These are phyloP conservation scores for Bergia puertoricense DNA, from an alignment of 92 coral and sea anemone genomes.

Conservation along the genomic window DNA sequence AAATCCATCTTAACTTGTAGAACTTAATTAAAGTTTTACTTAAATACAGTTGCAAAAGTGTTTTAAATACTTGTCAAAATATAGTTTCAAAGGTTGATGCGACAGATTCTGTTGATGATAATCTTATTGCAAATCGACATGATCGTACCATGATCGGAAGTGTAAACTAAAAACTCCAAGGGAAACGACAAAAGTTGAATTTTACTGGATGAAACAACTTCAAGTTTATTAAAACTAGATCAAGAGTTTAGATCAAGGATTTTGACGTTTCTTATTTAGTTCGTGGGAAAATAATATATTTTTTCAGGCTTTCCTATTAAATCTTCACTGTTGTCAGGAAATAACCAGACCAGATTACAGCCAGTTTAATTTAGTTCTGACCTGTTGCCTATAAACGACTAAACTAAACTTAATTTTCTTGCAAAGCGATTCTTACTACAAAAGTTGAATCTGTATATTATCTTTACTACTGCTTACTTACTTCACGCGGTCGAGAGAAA, in stretches of 20 bases:
- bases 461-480: no score
- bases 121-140: slow-evolving; percentile 36
- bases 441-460: background rate
- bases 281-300: slow-evolving; percentile 38
- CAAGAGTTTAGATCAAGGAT: background rate
- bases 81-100: background rate
- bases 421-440: background rate
- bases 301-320: slow-evolving; percentile 32
- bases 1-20: background rate
- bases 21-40: slow-evolving; percentile 30
- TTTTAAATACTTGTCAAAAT: slow-evolving; percentile 33
- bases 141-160: slow-evolving; percentile 35
- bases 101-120: slow-evolving; percentile 32
- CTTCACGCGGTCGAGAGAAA: no score
- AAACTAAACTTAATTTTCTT: background rate
- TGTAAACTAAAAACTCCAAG: slow-evolving; percentile 15
- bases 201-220: slow-evolving; percentile 27
- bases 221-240: slow-evolving; percentile 44
- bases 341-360: background rate
- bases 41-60: slow-evolving; percentile 13
- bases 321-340: slow-evolving; percentile 10
- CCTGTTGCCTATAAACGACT: background rate
- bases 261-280: slow-evolving; percentile 22
- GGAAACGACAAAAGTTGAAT: slow-evolving; percentile 16
- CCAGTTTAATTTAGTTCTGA: background rate